phyloP scores from a whole-genome alignment of 2,797 vertebrate species.

The Rhynchonycteris naso region DNA sequence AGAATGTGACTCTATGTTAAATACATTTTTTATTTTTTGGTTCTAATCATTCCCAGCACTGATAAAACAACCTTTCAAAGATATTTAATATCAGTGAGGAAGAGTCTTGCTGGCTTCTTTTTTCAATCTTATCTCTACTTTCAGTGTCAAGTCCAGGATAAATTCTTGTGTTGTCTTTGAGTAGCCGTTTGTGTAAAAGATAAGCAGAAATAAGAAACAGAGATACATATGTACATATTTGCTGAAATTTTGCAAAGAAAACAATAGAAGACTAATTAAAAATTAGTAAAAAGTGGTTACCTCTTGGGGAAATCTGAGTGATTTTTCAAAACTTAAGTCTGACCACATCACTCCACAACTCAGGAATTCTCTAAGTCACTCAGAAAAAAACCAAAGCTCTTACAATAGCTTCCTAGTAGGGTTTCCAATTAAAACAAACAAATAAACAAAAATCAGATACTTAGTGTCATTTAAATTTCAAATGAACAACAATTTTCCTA shows the following conservation, averaged over 20 bases:
- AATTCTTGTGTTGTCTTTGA: background rate
- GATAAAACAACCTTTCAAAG: background rate
- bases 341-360: background rate
- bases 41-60: background rate
- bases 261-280: background rate
- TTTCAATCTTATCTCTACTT: background rate
- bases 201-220: background rate
- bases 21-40: background rate
- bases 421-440: background rate
- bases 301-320: background rate
- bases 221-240: background rate
- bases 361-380: no score
- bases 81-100: background rate
- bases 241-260: background rate
- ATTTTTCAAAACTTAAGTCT: background rate
- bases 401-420: accelerated
- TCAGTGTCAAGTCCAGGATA: background rate
- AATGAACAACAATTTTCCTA: background rate
- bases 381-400: background rate
- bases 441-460: no score
- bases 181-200: background rate
- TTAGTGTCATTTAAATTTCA: background rate
- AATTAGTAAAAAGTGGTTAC: background rate
- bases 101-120: background rate
- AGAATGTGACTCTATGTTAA: background rate